These are phyloP conservation scores for Lynx canadensis DNA, from an alignment of 2,113 vertebrate genomes.

Conservation along the genomic window DNA sequence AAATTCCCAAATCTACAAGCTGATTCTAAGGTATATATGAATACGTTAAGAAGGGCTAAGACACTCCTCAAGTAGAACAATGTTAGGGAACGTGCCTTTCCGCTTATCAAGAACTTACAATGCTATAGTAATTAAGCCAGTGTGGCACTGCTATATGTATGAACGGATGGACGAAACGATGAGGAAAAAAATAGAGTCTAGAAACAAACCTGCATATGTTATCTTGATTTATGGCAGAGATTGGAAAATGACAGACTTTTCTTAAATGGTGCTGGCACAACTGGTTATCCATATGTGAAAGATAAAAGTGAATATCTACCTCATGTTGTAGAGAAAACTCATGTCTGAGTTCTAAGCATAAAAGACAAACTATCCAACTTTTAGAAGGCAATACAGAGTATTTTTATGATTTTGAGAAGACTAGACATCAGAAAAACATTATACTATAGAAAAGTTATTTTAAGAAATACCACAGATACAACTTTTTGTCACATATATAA, in stretches of 20 bases:
- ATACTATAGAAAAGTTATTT: neutral
- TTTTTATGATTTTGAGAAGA: neutral
- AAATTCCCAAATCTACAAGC: neutral
- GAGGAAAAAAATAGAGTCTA: neutral
- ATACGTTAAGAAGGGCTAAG: neutral
- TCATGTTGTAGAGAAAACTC: neutral
- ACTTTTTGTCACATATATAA: neutral
- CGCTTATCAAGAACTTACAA: neutral
- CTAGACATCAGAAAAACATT: neutral
- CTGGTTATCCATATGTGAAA: neutral
- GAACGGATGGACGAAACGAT: neutral
- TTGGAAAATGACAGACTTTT: neutral
- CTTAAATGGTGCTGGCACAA: neutral
- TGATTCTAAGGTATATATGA: neutral
- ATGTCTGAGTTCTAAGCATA: neutral
- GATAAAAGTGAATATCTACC: neutral
- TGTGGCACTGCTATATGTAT: accelerated
- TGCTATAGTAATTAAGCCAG: neutral
- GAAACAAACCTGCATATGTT: neutral
- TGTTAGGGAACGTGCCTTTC: neutral
- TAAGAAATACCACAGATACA: neutral
- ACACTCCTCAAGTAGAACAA: neutral
- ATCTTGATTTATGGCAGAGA: neutral
- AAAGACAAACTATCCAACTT: neutral
- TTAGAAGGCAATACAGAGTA: neutral